Evolutionary conservation across 53 echinoderm and acorn worm species (phyloP).

Genomic region (Temnopleurus reevesii): DNA sequence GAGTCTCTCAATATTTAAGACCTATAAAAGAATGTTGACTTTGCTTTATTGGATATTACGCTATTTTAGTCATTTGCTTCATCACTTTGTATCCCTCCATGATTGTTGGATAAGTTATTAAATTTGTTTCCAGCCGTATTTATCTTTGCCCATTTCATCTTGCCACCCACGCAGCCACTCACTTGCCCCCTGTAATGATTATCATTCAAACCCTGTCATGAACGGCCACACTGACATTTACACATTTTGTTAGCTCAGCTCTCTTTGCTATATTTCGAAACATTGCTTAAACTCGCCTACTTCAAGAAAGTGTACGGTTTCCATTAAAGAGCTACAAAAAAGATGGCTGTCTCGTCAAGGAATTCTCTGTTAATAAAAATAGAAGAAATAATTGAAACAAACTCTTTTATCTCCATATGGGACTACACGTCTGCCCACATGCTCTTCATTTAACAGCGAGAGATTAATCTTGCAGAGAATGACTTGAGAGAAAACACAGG

Average conservation of each 20-base stretch:
- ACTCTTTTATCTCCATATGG: not conserved
- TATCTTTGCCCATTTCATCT: not conserved
- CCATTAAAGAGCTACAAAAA: not conserved
- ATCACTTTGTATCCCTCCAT: too few relatives aligned
- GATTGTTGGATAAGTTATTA: too few relatives aligned
- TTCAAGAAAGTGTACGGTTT: slow-evolving; percentile 19
- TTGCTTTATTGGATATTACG: too few relatives aligned
- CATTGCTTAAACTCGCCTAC: not conserved
- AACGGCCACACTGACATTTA: slow-evolving; percentile 21
- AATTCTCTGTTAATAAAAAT: slow-evolving; percentile 9
- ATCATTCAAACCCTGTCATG: slow-evolving; percentile 28
- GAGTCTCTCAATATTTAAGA: too few relatives aligned
- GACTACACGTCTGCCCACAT: slow-evolving; percentile 2
- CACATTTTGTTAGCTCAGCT: slow-evolving; percentile 49
- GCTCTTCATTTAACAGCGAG: not conserved
- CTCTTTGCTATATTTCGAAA: not conserved
- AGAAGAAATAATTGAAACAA: slow-evolving; percentile 1
- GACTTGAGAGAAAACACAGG: not conserved
- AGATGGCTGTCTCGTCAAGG: slow-evolving; percentile 1
- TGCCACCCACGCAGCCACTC: not conserved
- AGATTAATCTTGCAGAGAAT: slow-evolving; percentile 1
- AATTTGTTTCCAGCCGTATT: not conserved
- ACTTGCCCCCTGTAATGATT: slow-evolving; percentile 1
- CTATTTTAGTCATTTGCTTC: too few relatives aligned
- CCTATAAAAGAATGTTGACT: too few relatives aligned